A percentile compares a stretch with the other conserved stretches of the same genome.
phyloP scores from a whole-genome alignment of 1,140 invertebrate species.

The Zophobas atratus region DNA sequence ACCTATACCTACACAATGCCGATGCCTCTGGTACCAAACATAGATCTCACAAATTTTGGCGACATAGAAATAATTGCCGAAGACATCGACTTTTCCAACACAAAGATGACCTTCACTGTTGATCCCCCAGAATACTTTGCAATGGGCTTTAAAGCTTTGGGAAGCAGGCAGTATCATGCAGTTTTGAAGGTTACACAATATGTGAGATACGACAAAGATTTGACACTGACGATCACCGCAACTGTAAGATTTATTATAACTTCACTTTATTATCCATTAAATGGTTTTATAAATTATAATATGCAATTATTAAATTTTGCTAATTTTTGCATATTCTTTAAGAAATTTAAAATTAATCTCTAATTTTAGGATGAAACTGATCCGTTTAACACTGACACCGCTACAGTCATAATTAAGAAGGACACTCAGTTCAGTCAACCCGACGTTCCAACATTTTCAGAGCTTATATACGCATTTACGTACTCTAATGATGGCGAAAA shows the following conservation, averaged over 20 bases:
- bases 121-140: constrained; percentile 47
- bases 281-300: no score
- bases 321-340: no score
- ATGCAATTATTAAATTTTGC: no score
- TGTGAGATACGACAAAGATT: background rate
- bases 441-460: background rate
- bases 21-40: constrained; percentile 56
- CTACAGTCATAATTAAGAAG: background rate
- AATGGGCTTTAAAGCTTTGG: background rate
- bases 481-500: no score
- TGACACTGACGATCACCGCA: no score
- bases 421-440: background rate
- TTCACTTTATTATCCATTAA: no score
- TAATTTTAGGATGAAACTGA: constrained; percentile 16
- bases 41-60: constrained; percentile 53
- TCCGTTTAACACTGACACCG: background rate
- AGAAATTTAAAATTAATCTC: background rate
- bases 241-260: no score
- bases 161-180: constrained; percentile 38
- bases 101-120: constrained; percentile 52
- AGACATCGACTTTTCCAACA: constrained; percentile 60
- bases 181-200: constrained; percentile 48
- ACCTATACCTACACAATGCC: constrained; percentile 55
- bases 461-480: background rate
- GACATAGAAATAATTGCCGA: constrained; percentile 40